phyloP scores from a whole-genome alignment of 2,113 vertebrate species.

The Cheilinus undulatus region DNA sequence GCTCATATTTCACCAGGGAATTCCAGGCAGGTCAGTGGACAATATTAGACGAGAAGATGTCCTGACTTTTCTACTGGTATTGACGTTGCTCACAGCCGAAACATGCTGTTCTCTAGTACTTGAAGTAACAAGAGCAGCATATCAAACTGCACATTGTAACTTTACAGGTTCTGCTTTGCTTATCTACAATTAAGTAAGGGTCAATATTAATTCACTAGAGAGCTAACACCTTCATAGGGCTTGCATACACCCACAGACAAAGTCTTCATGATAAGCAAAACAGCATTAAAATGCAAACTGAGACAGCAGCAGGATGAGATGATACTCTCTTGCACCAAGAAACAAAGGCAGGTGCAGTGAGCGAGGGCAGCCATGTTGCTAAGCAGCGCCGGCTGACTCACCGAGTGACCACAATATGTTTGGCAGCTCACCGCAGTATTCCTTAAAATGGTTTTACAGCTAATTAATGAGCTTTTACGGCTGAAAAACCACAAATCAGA shows the following conservation, averaged over 20 bases:
- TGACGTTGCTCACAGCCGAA: background rate
- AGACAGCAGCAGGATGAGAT: background rate
- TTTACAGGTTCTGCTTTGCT: background rate
- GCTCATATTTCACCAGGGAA: slow-evolving; percentile 60
- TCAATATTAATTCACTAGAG: background rate
- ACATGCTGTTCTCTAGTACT: slow-evolving; percentile 2
- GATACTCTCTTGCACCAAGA: background rate
- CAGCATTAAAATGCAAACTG: slow-evolving; percentile 24
- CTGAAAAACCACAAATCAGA: slow-evolving; percentile 10
- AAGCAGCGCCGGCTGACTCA: background rate
- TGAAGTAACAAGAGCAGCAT: background rate
- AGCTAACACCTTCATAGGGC: background rate
- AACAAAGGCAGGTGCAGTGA: slow-evolving; percentile 4
- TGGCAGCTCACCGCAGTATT: background rate
- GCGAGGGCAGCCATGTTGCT: background rate
- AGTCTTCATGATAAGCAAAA: background rate
- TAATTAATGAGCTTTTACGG: slow-evolving; percentile 17
- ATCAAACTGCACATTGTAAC: background rate
- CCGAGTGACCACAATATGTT: background rate
- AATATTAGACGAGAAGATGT: slow-evolving; percentile 58
- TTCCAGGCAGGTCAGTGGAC: slow-evolving; percentile 74
- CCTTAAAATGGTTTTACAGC: slow-evolving; percentile 1
- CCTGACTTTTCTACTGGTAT: slow-evolving; percentile 25
- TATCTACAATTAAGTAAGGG: background rate
- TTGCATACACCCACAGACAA: background rate